phyloP scores from a whole-genome alignment of 2,113 vertebrate genomes.

The Tichodroma muraria region DNA sequence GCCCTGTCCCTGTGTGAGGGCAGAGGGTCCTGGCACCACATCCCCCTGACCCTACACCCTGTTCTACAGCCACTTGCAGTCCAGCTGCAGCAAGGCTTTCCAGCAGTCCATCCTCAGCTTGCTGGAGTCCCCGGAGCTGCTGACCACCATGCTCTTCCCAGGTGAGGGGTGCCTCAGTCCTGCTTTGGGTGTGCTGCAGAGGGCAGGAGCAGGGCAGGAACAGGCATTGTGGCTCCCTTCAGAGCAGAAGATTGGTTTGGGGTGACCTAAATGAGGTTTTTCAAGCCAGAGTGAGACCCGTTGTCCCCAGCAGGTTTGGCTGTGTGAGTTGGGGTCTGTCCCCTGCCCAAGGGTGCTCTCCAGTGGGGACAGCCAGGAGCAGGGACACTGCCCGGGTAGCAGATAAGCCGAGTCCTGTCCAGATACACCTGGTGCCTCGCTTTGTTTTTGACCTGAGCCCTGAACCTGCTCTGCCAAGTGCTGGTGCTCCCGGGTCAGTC shows the following conservation, averaged over 20 bases:
- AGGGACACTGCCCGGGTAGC: accelerated
- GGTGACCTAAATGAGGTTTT: neutral
- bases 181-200: neutral
- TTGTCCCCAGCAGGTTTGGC: neutral
- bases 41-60: neutral
- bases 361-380: neutral
- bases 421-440: neutral
- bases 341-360: neutral
- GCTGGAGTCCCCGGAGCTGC: conserved; percentile 84
- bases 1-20: accelerated
- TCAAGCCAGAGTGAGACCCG: accelerated
- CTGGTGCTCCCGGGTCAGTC: neutral
- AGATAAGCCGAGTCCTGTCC: neutral
- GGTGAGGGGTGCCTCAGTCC: conserved; percentile 57
- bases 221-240: neutral
- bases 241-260: neutral
- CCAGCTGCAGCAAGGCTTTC: conserved; percentile 85
- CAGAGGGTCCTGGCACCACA: neutral
- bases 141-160: conserved; percentile 92
- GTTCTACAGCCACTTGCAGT: conserved; percentile 83
- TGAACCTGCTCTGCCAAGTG: neutral
- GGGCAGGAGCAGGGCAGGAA: neutral
- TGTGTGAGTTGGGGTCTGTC: neutral
- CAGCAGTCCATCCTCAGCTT: conserved; percentile 83
- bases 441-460: neutral